Evolutionary conservation across 1,140 invertebrate species (phyloP), one percentile per base, ranked within the genome.

Genomic region (Cataglyphis hispanica): DNA sequence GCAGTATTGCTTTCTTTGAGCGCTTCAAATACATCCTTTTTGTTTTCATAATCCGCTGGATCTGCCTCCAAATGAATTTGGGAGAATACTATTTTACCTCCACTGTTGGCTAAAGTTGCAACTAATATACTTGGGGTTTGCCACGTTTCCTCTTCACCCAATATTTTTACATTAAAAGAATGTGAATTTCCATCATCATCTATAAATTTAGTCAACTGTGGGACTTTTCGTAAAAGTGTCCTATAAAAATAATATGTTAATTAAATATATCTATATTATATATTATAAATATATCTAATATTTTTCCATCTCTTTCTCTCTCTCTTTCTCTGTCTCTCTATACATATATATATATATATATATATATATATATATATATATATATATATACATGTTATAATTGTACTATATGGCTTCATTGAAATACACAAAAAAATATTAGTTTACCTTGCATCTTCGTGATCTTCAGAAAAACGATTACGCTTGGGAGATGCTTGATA

Each of bases 131-230:
- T 97, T 1, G 98, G 98, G 4, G 97, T 98, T 50, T 98, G 97
- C 97, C 97, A 98, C 0, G 97, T 98, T 92, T 98, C 97, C 91
- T 98, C 98, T 0, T 96, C 97, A 0, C 97, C 98, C 43, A 98
- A 93, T 19, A 98, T 96, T 91, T 97, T 96, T 1, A 98, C 96
- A 63, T 97, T 95, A 67, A 98, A 94, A 50, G 96, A 96, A 90
- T 98, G 97, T 16, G 94, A 95, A 46, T 96, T 96, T 1, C 97
- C 97, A 31, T 95, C 95, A 81, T 97, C 96, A 92, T 97, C 97
- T 53, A 93, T 93, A n/a, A 97, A 94, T 87, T 95, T 96, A 19
- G 96, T 95, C 7, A 95, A 95, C 0, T 94, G 94, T 3, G 96
- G 96, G 86, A 95, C 93, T n/a, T 85, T 76, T 16, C 89, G 2